phyloP scores from a whole-genome alignment of 2,113 vertebrate genomes.

The Dryoscopus gambensis region DNA sequence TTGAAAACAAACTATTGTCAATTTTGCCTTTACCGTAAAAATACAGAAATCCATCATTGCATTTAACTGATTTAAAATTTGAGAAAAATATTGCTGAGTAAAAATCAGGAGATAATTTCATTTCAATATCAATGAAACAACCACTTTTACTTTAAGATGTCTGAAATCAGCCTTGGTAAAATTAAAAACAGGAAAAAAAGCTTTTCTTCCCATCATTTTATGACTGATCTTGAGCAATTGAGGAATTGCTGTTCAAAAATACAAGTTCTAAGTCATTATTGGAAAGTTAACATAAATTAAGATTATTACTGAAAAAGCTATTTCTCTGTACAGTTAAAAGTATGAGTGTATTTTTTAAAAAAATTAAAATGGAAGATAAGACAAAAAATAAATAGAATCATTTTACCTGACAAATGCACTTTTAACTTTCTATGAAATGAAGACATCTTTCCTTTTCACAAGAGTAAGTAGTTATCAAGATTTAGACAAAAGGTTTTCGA shows the following conservation, averaged over 20 bases:
- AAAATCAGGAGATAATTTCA: neutral
- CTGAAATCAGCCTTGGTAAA: neutral
- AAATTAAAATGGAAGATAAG: neutral
- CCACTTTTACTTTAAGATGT: neutral
- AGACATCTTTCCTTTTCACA: neutral
- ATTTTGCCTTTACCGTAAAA: neutral
- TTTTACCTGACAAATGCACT: neutral
- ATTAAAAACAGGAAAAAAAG: neutral
- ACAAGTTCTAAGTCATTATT: neutral
- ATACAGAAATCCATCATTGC: neutral
- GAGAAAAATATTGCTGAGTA: neutral
- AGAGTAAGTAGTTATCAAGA: neutral
- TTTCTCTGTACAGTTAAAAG: neutral
- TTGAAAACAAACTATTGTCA: neutral
- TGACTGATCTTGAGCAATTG: neutral
- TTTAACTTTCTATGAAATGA: neutral
- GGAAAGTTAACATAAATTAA: neutral
- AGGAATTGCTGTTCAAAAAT: neutral
- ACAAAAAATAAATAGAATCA: neutral
- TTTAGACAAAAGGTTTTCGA: fast-evolving
- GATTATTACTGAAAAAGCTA: neutral
- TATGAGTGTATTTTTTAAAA: fast-evolving
- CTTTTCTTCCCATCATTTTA: neutral
- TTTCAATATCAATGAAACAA: neutral
- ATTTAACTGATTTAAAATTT: neutral